These are phyloP conservation scores for Melospiza georgiana DNA, from an alignment of 2,113 vertebrate species.

Conservation along the genomic window DNA sequence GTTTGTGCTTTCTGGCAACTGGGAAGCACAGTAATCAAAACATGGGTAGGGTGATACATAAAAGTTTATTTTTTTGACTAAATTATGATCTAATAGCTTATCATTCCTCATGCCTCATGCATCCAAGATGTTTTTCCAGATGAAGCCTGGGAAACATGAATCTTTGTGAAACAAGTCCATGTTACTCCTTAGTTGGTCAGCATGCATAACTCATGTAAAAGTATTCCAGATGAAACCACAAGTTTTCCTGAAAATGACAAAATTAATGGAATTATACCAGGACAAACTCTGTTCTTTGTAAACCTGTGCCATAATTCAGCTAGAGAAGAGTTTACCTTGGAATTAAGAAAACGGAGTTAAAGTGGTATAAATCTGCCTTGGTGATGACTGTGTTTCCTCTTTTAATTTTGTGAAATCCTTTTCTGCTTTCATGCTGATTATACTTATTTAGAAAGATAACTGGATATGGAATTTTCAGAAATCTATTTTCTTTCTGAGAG, in stretches of 20 bases:
- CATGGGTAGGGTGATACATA: neutral
- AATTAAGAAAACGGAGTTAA: conserved; percentile 23
- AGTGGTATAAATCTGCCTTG: conserved; percentile 44
- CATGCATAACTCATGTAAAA: conserved; percentile 31
- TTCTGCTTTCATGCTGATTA: neutral
- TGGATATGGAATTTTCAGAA: neutral
- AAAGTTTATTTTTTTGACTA: conserved; percentile 50
- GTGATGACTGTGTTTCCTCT: conserved; percentile 21
- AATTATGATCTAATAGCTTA: conserved; percentile 53
- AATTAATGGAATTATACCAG: conserved; percentile 47
- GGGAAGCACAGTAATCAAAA: conserved; percentile 40
- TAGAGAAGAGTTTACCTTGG: conserved; percentile 47
- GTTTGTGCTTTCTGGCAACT: conserved; percentile 44
- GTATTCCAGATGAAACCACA: conserved; percentile 52
- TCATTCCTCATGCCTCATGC: conserved; percentile 38
- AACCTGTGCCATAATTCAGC: conserved; percentile 4
- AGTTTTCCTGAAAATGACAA: conserved; percentile 60
- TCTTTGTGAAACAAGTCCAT: conserved; percentile 45
- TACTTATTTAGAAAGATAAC: neutral
- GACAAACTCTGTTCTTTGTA: conserved; percentile 23
- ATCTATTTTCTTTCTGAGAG: neutral
- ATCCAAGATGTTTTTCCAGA: conserved; percentile 62
- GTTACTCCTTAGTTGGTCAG: conserved; percentile 23
- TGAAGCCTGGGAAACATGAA: conserved; percentile 55
- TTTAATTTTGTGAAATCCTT: neutral